phyloP scores from a whole-genome alignment of 2,113 vertebrate genomes.

The Leptobrachium leishanense region DNA sequence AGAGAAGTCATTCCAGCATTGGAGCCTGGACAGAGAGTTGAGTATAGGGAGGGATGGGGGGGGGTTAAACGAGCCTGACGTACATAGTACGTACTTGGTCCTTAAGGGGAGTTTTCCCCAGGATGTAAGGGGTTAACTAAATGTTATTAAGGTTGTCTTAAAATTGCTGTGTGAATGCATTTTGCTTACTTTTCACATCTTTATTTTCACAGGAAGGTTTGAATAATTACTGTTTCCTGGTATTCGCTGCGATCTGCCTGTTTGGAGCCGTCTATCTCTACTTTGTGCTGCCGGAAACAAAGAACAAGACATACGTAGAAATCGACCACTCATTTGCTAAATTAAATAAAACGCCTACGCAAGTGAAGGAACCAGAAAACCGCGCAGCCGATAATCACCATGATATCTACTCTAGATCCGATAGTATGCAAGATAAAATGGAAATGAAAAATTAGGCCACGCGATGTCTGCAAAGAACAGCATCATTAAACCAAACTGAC shows the following conservation, averaged over 20 bases:
- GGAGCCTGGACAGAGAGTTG: no score
- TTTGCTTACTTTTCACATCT: no score
- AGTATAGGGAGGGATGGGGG: no score
- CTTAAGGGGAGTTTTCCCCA: no score
- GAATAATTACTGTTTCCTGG: slow-evolving; percentile 83
- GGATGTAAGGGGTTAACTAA: no score
- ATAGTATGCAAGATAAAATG: slow-evolving; percentile 47
- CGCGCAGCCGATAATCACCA: slow-evolving; percentile 34
- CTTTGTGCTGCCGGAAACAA: slow-evolving; percentile 89
- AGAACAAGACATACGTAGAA: slow-evolving; percentile 87
- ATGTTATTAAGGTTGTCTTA: no score
- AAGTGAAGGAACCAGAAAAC: slow-evolving; percentile 64
- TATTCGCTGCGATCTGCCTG: slow-evolving; percentile 79
- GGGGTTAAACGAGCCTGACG: no score
- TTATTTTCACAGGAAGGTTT: slow-evolving; percentile 71
- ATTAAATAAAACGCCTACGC: slow-evolving; percentile 73
- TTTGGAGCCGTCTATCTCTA: slow-evolving; percentile 76
- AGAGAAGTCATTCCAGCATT: no score
- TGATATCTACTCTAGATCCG: slow-evolving; percentile 37
- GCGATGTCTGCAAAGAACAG: no score
- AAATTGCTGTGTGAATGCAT: no score
- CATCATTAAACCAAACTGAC: no score
- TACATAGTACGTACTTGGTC: no score
- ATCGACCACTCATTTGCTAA: slow-evolving; percentile 87
- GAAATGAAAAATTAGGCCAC: slow-evolving; percentile 41